Evolutionary conservation across 2,797 vertebrate genomes (phyloP).

Genomic region (Onychomys leucogaster): DNA sequence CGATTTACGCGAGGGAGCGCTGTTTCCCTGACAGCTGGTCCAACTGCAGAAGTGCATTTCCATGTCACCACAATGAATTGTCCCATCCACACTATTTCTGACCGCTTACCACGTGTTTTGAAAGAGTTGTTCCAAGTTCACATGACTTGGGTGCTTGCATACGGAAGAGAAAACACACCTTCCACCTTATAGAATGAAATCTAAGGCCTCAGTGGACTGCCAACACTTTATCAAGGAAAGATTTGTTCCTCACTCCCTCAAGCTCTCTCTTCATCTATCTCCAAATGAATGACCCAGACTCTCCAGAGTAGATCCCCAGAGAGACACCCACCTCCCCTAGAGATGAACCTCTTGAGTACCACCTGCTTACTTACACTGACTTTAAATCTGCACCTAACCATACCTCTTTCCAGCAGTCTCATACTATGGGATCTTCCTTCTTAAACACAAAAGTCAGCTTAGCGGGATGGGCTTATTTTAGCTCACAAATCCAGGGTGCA

Average conservation of each 20-base stretch:
- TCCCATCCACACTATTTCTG: neutral
- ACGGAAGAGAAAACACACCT: neutral
- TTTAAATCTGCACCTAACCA: neutral
- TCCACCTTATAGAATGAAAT: neutral
- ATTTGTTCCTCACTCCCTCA: neutral
- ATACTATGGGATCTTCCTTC: neutral
- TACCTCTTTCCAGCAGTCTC: neutral
- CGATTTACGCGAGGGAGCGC: neutral
- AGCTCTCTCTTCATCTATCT: neutral
- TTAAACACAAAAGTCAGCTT: neutral
- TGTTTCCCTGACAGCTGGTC: neutral
- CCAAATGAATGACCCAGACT: neutral
- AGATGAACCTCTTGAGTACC: neutral
- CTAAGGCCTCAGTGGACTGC: neutral
- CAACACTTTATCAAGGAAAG: neutral
- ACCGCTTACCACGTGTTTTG: neutral
- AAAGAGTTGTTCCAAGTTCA: neutral
- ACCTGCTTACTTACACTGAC: neutral
- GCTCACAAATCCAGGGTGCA: neutral
- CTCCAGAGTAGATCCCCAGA: neutral
- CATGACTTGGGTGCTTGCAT: neutral
- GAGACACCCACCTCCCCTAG: no score
- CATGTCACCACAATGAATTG: neutral
- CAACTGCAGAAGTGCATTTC: neutral
- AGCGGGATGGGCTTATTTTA: neutral